Base-by-base conservation (phyloP, 2,113 vertebrate genomes). In the Ursus arctos region DNA sequence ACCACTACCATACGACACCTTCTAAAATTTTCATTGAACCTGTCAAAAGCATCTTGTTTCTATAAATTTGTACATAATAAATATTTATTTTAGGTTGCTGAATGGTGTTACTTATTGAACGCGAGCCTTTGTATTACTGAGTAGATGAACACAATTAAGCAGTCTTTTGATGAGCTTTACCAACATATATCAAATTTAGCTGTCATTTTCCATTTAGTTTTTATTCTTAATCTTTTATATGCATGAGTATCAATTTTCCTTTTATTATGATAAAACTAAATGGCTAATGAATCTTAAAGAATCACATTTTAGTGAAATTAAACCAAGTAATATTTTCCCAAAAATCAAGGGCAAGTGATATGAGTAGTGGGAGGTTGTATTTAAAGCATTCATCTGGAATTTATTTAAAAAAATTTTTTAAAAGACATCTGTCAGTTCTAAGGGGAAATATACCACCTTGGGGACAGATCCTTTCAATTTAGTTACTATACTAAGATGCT, bases 381-480 rank as follows among this genome's bases (percentile, higher is more conserved):
- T 89, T 91, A 83, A 93, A 67, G 84, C 16, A 65, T 12, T 81
- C 43, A 94, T 77, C 43, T 96, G 86, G 61, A 94, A 31, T 69
- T 95, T 84, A 92, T 74, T 71, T 36, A 36, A 53, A 69, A 53
- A 96, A 36, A 24, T 24, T 85, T 63, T 67, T 74, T 57, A 61
- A 93, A 69, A 49, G 92, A 92, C 67, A 96, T 36, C 43, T 94
- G 63, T 84, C 57, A 89, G 65, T 87, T 97, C n/a, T 74, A 72
- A 91, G 61, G 28, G 40, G 74, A 47, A 59, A 94, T 84, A 67
- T 12, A 74, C 33, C 65, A 94, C 21, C 33, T 21, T 72, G 22
- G 67, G 71, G 81, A 79, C n/a, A 83, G 53, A 85, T 53, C 13
- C 61, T 90, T 97, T 96, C 65, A 87, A 85, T 91, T 96, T 87